These are phyloP conservation scores for Glossosoma conforme DNA, from an alignment of 1,140 invertebrate genomes.

Conservation along the genomic window DNA sequence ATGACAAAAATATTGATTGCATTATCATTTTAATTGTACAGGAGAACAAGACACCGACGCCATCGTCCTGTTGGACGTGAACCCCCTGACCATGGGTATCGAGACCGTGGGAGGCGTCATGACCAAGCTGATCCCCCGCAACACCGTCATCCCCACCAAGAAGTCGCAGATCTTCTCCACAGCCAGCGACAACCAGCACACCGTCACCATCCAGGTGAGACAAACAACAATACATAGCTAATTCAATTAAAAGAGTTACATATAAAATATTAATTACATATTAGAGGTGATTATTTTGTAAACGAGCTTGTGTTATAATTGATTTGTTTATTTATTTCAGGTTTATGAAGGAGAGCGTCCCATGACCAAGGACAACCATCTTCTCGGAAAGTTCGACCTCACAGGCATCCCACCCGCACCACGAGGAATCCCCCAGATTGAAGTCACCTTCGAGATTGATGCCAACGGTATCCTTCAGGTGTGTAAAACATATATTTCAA, in stretches of 20 bases:
- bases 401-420: constrained; percentile 98
- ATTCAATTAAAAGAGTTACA: too few species aligned
- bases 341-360: constrained; percentile 97
- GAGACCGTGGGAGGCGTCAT: constrained; percentile 99
- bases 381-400: constrained; percentile 96
- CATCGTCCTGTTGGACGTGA: constrained; percentile 95
- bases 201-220: constrained; percentile 88
- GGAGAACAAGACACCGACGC: constrained; percentile 93
- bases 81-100: constrained; percentile 97
- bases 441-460: constrained; percentile 99
- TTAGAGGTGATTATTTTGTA: neutral
- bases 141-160: constrained; percentile 99
- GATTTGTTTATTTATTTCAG: constrained; percentile 13
- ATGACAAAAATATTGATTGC: too few species aligned
- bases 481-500: too few species aligned
- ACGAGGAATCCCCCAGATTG: constrained; percentile 97
- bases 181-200: constrained; percentile 97
- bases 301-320: neutral
- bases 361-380: constrained; percentile 99
- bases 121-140: constrained; percentile 97
- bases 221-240: too few species aligned
- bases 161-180: constrained; percentile 99
- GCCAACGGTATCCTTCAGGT: constrained; percentile 93
- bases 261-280: too few species aligned
- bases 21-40: too few species aligned